Evolutionary conservation across 2,113 vertebrate species (phyloP).

Genomic region (Tiliqua scincoides): DNA sequence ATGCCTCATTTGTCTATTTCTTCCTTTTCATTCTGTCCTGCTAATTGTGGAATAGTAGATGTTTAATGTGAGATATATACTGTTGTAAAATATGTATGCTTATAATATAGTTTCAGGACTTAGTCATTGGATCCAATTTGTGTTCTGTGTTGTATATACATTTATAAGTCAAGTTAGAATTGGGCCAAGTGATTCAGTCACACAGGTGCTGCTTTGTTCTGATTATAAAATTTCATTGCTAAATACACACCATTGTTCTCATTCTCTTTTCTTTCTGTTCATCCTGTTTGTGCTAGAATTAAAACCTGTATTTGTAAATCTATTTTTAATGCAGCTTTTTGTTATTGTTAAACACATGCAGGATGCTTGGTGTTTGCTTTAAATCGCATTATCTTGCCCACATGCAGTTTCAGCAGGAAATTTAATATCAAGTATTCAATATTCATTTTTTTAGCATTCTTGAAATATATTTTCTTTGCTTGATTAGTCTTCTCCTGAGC

Average conservation of each 20-base stretch:
- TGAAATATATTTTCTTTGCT: background rate
- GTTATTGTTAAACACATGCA: background rate
- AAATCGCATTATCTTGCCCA: background rate
- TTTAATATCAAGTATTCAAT: background rate
- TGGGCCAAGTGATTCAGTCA: background rate
- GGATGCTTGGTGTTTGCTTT: background rate
- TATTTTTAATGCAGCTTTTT: background rate
- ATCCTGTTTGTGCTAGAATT: background rate
- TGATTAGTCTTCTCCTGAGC: background rate
- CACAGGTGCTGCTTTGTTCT: background rate
- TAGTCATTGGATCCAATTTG: background rate
- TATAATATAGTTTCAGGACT: background rate
- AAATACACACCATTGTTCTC: background rate
- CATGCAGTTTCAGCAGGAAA: background rate
- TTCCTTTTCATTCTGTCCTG: too few species aligned
- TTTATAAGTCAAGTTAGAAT: background rate
- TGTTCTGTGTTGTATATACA: background rate
- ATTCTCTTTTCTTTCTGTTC: background rate
- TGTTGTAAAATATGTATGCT: background rate
- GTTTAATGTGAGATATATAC: background rate
- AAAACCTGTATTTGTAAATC: background rate
- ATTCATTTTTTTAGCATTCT: background rate
- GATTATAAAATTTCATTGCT: slow-evolving; percentile 1
- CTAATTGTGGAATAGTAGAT: background rate
- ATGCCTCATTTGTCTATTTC: background rate